Conservation (phyloP, 2,797 vertebrate genomes). For the Phrynocephalus guinanensis region DNA sequence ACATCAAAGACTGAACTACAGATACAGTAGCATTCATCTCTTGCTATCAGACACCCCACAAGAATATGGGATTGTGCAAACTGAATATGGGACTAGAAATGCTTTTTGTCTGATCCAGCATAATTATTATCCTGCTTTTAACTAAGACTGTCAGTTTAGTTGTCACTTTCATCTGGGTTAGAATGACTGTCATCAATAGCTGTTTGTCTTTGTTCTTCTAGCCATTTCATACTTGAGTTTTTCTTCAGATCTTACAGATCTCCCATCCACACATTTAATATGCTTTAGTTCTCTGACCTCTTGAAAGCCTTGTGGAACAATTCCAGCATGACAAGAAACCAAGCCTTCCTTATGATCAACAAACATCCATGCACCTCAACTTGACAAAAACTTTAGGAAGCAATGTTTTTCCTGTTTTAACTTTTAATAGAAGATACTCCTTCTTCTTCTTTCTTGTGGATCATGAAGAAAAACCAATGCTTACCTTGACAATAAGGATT, state of each 20-base stretch:
- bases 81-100: too few species aligned
- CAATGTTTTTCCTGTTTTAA: not conserved
- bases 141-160: not conserved
- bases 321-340: not conserved
- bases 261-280: too few species aligned
- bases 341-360: not conserved
- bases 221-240: not conserved
- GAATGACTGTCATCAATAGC: not conserved
- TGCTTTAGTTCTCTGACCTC: not conserved
- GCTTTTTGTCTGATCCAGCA: too few species aligned
- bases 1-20: too few species aligned
- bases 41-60: too few species aligned
- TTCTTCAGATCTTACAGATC: too few species aligned
- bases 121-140: not conserved
- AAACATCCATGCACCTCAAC: not conserved
- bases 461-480: constrained; percentile 27
- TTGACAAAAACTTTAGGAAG: not conserved
- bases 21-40: too few species aligned
- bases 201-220: not conserved
- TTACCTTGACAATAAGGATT: constrained; percentile 91
- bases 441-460: not conserved
- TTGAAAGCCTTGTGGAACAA: not conserved
- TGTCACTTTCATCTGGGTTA: not conserved
- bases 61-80: not conserved
- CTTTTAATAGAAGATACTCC: constrained; percentile 9